Conservation (phyloP, 2,888 invertebrate species). For the Thumatha senex region DNA sequence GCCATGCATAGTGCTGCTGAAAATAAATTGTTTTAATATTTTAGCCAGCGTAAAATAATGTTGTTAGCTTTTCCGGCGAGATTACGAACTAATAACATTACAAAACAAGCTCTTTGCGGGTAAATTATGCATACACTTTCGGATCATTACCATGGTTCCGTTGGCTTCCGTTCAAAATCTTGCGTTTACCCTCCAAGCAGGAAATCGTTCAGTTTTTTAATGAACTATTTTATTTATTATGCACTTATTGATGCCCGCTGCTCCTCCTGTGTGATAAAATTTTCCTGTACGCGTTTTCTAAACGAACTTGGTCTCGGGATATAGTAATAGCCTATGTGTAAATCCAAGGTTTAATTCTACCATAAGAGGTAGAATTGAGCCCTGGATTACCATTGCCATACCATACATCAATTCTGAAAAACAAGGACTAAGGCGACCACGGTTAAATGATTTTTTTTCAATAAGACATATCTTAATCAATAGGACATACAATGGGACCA, state of each 20-base stretch:
- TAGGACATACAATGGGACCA: too few species aligned
- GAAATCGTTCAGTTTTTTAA: conserved; percentile 42
- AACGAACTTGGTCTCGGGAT: too few species aligned
- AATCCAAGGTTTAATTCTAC: too few species aligned
- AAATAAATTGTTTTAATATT: conserved; percentile 81
- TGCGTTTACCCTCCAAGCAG: conserved; percentile 55
- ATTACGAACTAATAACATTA: conserved; percentile 83
- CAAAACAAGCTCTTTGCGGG: conserved; percentile 78
- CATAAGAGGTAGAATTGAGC: too few species aligned
- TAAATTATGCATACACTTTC: conserved; percentile 82
- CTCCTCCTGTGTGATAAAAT: too few species aligned
- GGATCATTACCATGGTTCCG: conserved; percentile 77
- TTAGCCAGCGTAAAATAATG: conserved; percentile 72
- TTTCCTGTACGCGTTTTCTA: too few species aligned
- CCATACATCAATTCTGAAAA: too few species aligned
- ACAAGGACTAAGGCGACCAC: too few species aligned
- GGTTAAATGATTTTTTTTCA: too few species aligned
- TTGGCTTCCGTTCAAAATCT: conserved; percentile 69
- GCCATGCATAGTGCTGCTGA: conserved; percentile 53
- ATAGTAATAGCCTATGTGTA: too few species aligned
- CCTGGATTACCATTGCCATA: too few species aligned
- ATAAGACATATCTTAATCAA: conserved; percentile 55
- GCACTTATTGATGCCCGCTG: too few species aligned
- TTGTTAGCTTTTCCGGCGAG: conserved; percentile 76
- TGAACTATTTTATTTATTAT: conserved; percentile 26